Percentiles rank a stretch among this genome's conserved stretches.
Conservation (phyloP, 1,140 invertebrate genomes). For the Trichoplusia ni region DNA sequence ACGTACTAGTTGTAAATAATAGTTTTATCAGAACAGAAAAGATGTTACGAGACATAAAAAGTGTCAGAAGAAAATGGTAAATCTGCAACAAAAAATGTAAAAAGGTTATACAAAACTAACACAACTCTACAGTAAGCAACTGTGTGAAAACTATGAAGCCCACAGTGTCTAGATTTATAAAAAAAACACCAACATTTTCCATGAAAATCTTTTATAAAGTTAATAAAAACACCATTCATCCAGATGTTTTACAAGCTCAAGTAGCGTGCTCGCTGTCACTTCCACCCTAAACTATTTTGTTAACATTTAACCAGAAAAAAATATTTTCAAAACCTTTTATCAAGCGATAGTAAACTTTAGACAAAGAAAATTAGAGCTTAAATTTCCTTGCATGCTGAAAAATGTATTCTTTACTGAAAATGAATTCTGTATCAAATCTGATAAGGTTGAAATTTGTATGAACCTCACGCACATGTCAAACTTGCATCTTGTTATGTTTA, state of each 20-base stretch:
- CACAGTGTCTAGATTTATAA: too few relatives aligned
- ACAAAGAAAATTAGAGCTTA: not conserved
- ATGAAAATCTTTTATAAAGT: not conserved
- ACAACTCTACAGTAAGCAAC: too few relatives aligned
- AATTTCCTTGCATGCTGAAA: not conserved
- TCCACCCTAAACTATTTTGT: conserved; percentile 29
- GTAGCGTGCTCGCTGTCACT: conserved; percentile 14
- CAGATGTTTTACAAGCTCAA: conserved; percentile 10
- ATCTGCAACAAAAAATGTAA: too few relatives aligned
- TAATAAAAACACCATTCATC: conserved; percentile 1
- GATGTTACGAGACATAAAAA: too few relatives aligned
- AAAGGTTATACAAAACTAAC: too few relatives aligned
- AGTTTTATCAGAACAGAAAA: too few relatives aligned
- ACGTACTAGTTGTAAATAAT: too few relatives aligned
- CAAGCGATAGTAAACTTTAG: not conserved
- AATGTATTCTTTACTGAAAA: conserved; percentile 13
- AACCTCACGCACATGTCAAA: conserved; percentile 8
- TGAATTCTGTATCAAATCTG: not conserved
- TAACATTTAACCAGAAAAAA: conserved; percentile 28
- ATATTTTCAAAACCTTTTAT: not conserved
- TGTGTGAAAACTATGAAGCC: too few relatives aligned
- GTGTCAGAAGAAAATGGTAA: too few relatives aligned
- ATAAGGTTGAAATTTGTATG: conserved; percentile 20
- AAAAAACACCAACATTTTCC: not conserved
- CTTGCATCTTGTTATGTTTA: conserved; percentile 34